Evolutionary conservation across 2,113 vertebrate species (phyloP).

Genomic region (Sinocyclocheilus anophthalmus): DNA sequence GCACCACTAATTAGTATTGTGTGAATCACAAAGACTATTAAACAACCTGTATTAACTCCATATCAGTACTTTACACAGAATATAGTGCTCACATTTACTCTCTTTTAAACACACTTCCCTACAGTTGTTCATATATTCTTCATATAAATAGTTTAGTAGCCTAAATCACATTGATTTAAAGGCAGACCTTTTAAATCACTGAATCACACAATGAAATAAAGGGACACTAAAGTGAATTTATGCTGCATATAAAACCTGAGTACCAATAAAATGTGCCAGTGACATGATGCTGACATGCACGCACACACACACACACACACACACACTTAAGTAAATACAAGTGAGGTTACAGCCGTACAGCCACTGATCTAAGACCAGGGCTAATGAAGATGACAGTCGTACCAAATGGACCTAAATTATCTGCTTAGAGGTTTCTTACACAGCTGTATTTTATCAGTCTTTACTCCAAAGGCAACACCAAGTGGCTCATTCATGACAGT

Average conservation of each 20-base stretch:
- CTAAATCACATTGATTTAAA: background rate
- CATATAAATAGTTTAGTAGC: background rate
- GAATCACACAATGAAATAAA: constrained; percentile 6
- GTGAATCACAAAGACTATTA: background rate
- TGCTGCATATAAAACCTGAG: constrained; percentile 4
- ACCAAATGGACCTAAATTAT: background rate
- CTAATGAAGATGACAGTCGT: background rate
- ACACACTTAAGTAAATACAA: background rate
- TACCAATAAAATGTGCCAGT: constrained; percentile 17
- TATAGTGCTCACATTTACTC: background rate
- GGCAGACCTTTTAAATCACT: background rate
- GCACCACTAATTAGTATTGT: constrained; percentile 9
- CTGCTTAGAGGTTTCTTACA: background rate
- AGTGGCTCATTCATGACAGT: background rate
- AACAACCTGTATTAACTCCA: constrained; percentile 5
- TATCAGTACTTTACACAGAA: background rate
- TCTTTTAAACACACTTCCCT: background rate
- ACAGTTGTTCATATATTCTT: constrained; percentile 10
- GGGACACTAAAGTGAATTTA: constrained; percentile 11
- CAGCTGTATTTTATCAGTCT: background rate
- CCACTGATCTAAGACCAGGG: constrained; percentile 8
- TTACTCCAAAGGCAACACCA: background rate
- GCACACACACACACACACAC: background rate
- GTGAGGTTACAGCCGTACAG: background rate
- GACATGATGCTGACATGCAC: background rate